Percentiles rank a stretch among this genome's conserved stretches.
Evolutionary conservation across 2,113 vertebrate genomes (phyloP).

Genomic region (Gambusia holbrooki): DNA sequence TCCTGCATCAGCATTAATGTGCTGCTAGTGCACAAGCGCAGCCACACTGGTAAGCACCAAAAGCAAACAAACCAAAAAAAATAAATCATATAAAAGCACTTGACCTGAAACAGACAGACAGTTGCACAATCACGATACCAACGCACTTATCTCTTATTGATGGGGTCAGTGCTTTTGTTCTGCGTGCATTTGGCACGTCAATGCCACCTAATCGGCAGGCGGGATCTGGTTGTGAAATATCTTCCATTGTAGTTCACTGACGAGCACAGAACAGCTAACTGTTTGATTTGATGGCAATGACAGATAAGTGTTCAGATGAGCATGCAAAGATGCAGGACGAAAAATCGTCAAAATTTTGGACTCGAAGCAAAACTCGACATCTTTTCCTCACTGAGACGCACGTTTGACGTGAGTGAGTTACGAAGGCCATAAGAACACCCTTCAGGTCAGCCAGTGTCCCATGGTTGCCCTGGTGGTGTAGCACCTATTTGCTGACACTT

Average conservation of each 20-base stretch:
- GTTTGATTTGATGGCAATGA: constrained; percentile 13
- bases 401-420: background rate
- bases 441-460: background rate
- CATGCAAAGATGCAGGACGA: background rate
- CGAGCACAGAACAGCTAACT: background rate
- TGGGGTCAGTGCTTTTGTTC: constrained; percentile 5
- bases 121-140: constrained; percentile 33
- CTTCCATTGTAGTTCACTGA: constrained; percentile 23
- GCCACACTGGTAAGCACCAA: constrained; percentile 89
- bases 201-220: background rate
- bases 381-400: too few species aligned
- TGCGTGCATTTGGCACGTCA: constrained; percentile 20
- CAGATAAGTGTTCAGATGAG: constrained; percentile 7
- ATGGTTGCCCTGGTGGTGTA: background rate
- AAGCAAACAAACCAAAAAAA: background rate
- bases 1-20: constrained; percentile 96
- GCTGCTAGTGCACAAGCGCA: constrained; percentile 93
- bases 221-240: constrained; percentile 37
- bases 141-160: constrained; percentile 14
- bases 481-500: background rate
- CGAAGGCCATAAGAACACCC: background rate
- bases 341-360: background rate
- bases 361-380: background rate
- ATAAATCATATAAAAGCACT: background rate
- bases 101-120: constrained; percentile 34